Evolutionary conservation across 2,113 vertebrate species (phyloP), one percentile per base, ranked within the genome.

Genomic region (Haliaeetus leucogaster): DNA sequence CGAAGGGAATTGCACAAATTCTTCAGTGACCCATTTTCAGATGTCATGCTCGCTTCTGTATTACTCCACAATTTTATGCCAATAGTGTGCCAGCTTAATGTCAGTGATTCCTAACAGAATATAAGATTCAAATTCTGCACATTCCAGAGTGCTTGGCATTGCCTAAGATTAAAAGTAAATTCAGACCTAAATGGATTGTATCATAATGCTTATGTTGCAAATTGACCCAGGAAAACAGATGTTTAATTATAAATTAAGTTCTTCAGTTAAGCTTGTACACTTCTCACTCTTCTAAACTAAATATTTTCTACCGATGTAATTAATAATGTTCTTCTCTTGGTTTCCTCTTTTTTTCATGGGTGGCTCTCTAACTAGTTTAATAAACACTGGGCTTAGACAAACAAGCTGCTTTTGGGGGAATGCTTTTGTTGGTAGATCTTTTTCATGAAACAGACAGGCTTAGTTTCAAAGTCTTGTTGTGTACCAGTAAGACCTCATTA

Each of bases 251-350:
- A 73, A 89, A 59, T 76, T 43, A 71, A 71, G 27, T 11, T 52
- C 62, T 92, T 72, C 29, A 58, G 21, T 62, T 32, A 65, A 85
- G 19, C 23, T 52, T 92, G 45, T 65, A 30, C 36, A 20, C 56
- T 76, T 94, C 32, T 93, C 38, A 32, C 53, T 96, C 56, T 77
- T 65, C 65, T 30, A 94, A 86, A 90, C 74, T 86, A 90, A 86
- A 83, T 62, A 91, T 81, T 92, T 92, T 86, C 76, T 79, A 11
- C 34, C 34, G 16, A 47, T 90, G 36, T 85, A 92, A 87, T 36
- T 78, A 93, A 78, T 74, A 70, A 61, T 18, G 7, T 59, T 93
- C 21, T 86, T 55, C 80, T 73, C 45, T 71, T 94, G 36, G 16
- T 86, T 81, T 92, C 45, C 21, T 47, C 22, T 82, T 43, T 78